These are phyloP conservation scores for Dissostichus mawsoni DNA, from an alignment of 2,113 vertebrate species.

Conservation along the genomic window DNA sequence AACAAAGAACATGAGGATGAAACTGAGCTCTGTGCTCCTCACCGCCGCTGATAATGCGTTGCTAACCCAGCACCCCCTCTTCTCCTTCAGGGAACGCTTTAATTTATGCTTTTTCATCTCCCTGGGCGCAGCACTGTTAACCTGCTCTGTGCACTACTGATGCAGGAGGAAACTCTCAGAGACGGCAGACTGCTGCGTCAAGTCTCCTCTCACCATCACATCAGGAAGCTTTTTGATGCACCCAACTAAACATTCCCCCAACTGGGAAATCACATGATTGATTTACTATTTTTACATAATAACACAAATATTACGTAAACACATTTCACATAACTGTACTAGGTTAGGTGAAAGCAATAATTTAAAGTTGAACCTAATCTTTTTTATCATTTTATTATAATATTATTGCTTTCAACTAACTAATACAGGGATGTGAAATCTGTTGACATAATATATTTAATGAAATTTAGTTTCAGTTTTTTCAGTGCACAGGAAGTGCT, in stretches of 20 bases:
- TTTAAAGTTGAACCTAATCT: too few relatives aligned
- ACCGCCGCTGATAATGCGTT: slow-evolving; percentile 77
- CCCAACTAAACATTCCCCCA: neutral
- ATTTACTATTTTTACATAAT: neutral
- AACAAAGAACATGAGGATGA: slow-evolving; percentile 84
- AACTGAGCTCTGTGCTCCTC: slow-evolving; percentile 81
- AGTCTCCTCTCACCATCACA: slow-evolving; percentile 48
- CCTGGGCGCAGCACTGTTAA: slow-evolving; percentile 77
- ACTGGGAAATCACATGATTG: neutral
- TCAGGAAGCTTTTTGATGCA: slow-evolving; percentile 44
- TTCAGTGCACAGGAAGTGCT: neutral
- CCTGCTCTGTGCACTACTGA: slow-evolving; percentile 74
- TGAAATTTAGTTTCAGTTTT: too few relatives aligned
- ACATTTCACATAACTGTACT: too few relatives aligned
- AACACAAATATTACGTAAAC: neutral
- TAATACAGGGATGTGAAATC: too few relatives aligned
- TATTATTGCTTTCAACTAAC: too few relatives aligned
- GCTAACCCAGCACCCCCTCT: slow-evolving; percentile 75
- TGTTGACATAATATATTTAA: too few relatives aligned
- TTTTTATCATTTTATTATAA: too few relatives aligned
- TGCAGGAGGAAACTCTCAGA: slow-evolving; percentile 71
- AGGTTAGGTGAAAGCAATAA: too few relatives aligned
- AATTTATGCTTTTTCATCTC: slow-evolving; percentile 85
- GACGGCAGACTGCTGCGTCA: slow-evolving; percentile 79
- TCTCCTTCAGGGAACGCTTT: slow-evolving; percentile 80